phyloP scores from a whole-genome alignment of 2,797 vertebrate species.

The Neosilurus hyrtlii region DNA sequence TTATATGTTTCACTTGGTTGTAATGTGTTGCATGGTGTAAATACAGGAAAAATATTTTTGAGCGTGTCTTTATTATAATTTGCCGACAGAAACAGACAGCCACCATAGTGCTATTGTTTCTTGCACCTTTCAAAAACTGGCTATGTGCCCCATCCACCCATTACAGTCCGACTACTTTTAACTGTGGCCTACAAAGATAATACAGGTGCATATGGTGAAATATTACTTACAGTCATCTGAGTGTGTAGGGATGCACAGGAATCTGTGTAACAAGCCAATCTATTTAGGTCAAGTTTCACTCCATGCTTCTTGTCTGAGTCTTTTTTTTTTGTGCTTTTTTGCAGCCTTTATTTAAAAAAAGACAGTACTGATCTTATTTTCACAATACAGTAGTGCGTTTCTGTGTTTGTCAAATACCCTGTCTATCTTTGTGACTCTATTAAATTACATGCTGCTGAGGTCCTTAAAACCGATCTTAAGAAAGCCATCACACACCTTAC shows the following conservation, averaged over 20 bases:
- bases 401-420: constrained; percentile 64
- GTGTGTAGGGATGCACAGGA: constrained; percentile 18
- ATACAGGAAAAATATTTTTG: too few relatives aligned
- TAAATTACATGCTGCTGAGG: constrained; percentile 69
- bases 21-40: too few relatives aligned
- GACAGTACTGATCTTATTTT: constrained; percentile 56
- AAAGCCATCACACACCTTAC: constrained; percentile 74
- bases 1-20: too few relatives aligned
- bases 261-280: constrained; percentile 20
- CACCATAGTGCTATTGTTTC: constrained; percentile 32
- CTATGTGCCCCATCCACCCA: constrained; percentile 38
- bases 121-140: constrained; percentile 44
- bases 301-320: constrained; percentile 11
- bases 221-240: constrained; percentile 45
- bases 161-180: constrained; percentile 38
- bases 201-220: constrained; percentile 50
- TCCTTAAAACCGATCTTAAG: constrained; percentile 76
- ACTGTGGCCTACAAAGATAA: constrained; percentile 33
- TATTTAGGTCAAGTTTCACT: constrained; percentile 39
- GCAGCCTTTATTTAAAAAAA: constrained; percentile 33
- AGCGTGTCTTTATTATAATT: too few relatives aligned
- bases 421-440: constrained; percentile 73
- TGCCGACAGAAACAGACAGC: background rate
- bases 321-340: constrained; percentile 21
- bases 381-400: constrained; percentile 56